Base-by-base conservation (phyloP, 2,113 vertebrate genomes). In the Chloebia gouldiae region DNA sequence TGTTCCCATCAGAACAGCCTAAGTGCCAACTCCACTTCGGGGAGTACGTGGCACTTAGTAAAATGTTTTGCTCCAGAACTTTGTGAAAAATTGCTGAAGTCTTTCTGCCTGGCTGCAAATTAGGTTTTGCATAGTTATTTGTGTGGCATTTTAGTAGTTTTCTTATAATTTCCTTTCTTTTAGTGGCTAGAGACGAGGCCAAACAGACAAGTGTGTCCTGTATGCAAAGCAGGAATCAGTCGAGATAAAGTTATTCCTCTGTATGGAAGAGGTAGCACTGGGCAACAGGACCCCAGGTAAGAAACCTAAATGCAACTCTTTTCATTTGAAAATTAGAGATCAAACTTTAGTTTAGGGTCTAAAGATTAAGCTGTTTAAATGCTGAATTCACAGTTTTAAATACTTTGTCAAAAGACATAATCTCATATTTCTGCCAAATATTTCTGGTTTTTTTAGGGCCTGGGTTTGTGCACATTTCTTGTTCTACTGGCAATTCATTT, bases 181-280 rank as follows among this genome's bases (percentile, higher is more conserved):
- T 93, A 99, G 99, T 99, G 99, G 99, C 94, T 99, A 96, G 99
- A 99, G 96, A 99, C 99, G 21, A 98, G 99, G 96, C 99, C 99
- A 44, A 99, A 99, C 97, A 98, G 99, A 95, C 99, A 99, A 94
- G 99, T 99, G 91, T 99, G 99, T 97, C 99, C 99, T 20, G 99
- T 99, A 2, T 99, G 99, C 95, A 99, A 99, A 98, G 99, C 99
- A 7, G 99, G 99, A 69, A 99, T 99, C 97, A 99, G 99, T 95
- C 97, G 99, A 76, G 99, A 99, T 86, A 99, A 99, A 97, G 99
- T 99, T 59, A 99, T 99, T 96, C 99, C 99, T 2, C 97, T 99
- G 16, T 99, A 99, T 50, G 99, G 99, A 70, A 98, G 99, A 70
- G 99, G 99, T 45, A 99, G 99, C 97, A 99, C 99, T 16, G 98